phyloP scores from a whole-genome alignment of 2,888 invertebrate genomes.

The Erynnis tages region DNA sequence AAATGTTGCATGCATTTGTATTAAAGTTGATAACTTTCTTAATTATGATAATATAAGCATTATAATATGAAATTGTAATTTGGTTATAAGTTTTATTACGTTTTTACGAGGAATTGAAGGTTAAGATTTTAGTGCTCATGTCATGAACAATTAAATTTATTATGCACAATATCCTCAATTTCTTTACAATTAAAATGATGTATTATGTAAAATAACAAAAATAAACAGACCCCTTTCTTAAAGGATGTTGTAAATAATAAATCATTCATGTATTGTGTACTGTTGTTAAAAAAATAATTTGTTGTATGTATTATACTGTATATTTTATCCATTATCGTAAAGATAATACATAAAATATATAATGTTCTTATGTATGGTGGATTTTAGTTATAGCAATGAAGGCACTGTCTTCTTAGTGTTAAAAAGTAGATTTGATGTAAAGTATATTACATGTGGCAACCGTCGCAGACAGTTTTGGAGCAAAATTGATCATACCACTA shows the following conservation, averaged over 20 bases:
- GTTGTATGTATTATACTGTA: neutral
- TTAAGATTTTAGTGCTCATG: constrained; percentile 43
- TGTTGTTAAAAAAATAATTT: neutral
- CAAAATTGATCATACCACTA: too few species aligned
- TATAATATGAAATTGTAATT: neutral
- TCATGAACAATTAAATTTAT: constrained; percentile 40
- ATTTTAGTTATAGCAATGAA: too few species aligned
- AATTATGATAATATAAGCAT: too few species aligned
- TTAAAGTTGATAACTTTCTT: too few species aligned
- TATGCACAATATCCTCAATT: constrained; percentile 1
- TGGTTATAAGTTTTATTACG: neutral
- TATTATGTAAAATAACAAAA: neutral
- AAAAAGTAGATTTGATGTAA: too few species aligned
- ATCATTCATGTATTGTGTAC: constrained; percentile 21
- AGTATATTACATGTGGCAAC: too few species aligned
- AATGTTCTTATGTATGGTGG: neutral
- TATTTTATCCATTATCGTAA: constrained; percentile 3
- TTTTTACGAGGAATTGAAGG: too few species aligned
- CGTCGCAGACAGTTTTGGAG: too few species aligned
- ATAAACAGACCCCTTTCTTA: too few species aligned
- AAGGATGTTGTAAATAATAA: constrained; percentile 24
- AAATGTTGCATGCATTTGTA: too few species aligned
- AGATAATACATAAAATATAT: constrained; percentile 6
- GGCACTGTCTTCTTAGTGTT: too few species aligned
- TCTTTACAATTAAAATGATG: neutral